Conservation (phyloP, 2,888 invertebrate genomes). For the Ormyrus nitidulus region DNA sequence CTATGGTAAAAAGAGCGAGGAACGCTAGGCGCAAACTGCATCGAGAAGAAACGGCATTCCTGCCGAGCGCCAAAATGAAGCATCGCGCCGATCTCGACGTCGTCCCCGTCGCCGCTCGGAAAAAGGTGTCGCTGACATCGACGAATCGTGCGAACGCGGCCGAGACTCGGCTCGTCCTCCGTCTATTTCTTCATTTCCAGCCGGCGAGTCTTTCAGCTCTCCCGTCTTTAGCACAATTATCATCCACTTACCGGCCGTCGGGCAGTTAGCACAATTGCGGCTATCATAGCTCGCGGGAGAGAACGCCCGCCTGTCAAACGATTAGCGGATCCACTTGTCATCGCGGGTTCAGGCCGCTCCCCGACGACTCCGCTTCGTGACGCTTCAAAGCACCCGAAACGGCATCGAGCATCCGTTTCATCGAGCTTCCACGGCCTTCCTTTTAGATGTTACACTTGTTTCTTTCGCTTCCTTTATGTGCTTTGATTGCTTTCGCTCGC, state of each 20-base stretch:
- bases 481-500: background rate
- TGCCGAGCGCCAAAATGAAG: conserved; percentile 33
- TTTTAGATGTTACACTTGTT: background rate
- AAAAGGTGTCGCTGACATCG: conserved; percentile 45
- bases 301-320: conserved; percentile 63
- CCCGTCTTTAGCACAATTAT: conserved; percentile 67
- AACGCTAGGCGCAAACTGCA: background rate
- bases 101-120: background rate
- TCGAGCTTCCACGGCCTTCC: no score
- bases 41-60: conserved; percentile 29
- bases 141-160: conserved; percentile 44
- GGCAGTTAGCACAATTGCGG: conserved; percentile 72
- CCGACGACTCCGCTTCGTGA: conserved; percentile 65
- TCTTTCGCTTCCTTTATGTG: background rate
- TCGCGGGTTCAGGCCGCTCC: conserved; percentile 71
- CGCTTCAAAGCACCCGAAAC: conserved; percentile 68
- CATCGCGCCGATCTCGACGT: background rate
- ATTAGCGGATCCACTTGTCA: conserved; percentile 73
- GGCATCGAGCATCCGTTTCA: conserved; percentile 21
- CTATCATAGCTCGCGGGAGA: conserved; percentile 66
- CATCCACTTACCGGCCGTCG: conserved; percentile 73
- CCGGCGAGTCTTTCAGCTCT: conserved; percentile 2
- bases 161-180: conserved; percentile 14
- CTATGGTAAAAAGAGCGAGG: no score
- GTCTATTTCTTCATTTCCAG: conserved; percentile 44